Evolutionary conservation across 1,140 invertebrate species (phyloP), one percentile per base, ranked within the genome.

Genomic region (Aporrectodea caliginosa): DNA sequence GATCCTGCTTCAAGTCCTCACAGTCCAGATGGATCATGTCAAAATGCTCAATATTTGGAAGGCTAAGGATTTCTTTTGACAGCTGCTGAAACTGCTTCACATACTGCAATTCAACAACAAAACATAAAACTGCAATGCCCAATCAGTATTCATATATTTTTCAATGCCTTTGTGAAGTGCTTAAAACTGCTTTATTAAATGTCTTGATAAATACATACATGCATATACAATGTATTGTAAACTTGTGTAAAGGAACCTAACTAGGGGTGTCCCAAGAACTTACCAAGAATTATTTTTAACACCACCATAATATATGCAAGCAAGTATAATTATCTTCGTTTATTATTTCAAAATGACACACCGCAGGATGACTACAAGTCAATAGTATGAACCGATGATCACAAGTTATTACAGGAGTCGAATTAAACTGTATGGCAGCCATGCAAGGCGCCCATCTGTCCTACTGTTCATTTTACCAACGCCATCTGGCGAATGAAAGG

Each of bases 11-110:
- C 68, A 88, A 80, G 75, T 88, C 87, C 76, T 88, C 87, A 83
- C 86, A 87, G 75, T 88, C 85, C 31, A 88, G 81, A 32, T 84
- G 82, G 22, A 89, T 85, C 85, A 89, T 85, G 78, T 86, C 86
- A 82, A 86, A 88, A 77, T 87, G 84, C 77, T 88, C 84, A 43
- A 87, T 86, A 77, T 85, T 87, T 1, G 87, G 86, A 58, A 88
- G 81, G 16, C 84, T 81, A 83, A 86, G 83, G 69, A 89, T 89
- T 72, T 87, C 84, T 31, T 83, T 82, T 0, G 87, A 85, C 58
- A 88, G 79, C 73, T 83, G 82, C 73, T 85, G 83, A 75, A 85
- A 88, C 74, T 85, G 84, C 58, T 88, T 85, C 70, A 88, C 86
- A 81, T 87, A 84, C 88, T 89, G 80, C 22, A 83, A 83, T n/a